These are phyloP conservation scores for Eupleurogrammus muticus DNA, from an alignment of 2,797 vertebrate species.

Conservation along the genomic window DNA sequence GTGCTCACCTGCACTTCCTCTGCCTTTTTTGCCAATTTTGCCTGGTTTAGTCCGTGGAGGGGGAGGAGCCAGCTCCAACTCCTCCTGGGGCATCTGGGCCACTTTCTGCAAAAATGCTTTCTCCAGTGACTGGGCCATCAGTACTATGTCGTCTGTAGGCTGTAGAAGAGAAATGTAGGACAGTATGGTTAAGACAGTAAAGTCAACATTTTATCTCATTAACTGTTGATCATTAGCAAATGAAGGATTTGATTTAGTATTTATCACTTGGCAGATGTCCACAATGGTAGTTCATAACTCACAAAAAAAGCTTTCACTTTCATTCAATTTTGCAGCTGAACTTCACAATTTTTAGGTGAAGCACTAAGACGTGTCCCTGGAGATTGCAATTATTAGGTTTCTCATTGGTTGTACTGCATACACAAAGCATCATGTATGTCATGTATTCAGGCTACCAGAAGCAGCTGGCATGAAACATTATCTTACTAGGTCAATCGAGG, in stretches of 20 bases:
- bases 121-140: slow-evolving; percentile 96
- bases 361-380: not conserved
- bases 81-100: slow-evolving; percentile 95
- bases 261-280: no score
- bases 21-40: slow-evolving; percentile 86
- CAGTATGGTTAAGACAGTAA: not conserved
- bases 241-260: no score
- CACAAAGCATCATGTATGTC: not conserved
- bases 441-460: not conserved
- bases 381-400: not conserved
- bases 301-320: no score
- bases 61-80: slow-evolving; percentile 88
- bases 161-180: slow-evolving; percentile 42
- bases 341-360: no score
- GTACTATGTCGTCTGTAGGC: slow-evolving; percentile 94
- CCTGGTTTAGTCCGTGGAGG: slow-evolving; percentile 86
- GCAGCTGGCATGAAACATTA: not conserved
- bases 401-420: not conserved
- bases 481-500: not conserved
- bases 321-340: no score
- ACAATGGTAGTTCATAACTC: no score
- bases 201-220: not conserved
- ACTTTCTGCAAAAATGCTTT: slow-evolving; percentile 96
- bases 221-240: no score
- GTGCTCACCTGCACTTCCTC: slow-evolving; percentile 61